Base-by-base conservation (phyloP, 2,888 invertebrate species). In the Mesorhabditis belari region DNA sequence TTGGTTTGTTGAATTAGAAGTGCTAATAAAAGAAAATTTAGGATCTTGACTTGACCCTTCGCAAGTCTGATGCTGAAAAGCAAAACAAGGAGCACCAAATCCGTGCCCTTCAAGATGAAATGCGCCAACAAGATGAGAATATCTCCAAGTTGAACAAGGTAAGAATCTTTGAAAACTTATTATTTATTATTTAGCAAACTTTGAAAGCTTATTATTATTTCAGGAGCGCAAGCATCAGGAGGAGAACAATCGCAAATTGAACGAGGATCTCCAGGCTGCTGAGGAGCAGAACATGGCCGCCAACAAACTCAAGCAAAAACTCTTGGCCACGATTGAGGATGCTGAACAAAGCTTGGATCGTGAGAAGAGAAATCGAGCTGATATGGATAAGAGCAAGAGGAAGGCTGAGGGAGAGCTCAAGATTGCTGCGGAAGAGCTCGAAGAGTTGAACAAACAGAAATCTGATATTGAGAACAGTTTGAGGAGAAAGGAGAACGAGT, bases 51-150 rank as follows among this genome's bases (percentile, higher is more conserved):
- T 62, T 71, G 19, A 66, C 69, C 19, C 62, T 71, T 49, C 61
- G 66, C 60, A 71, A 80, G 69, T 67, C 69, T 27, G 81, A 81
- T 57, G 74, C 77, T 12, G 81, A 80, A 65, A 77, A 77, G 67
- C 74, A 73, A 56, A 70, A 74, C 58, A 79, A 74, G 60, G 79
- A 79, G 57, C 71, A 76, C 64, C 73, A 73, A 58, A 77, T 80
- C 63, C 73, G 77, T 25, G 71, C 75, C 54, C 69, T 80, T 49
- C 73, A 76, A 58, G 96, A 98, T 82, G 96, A 98, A 86, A 96
- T 96, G 87, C 92, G 95, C 83, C 93, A 93, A 86, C 96, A 96
- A 85, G 98, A 98, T 82, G 96, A 98, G 84, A 92, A 92, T 62
- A 77, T 80, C 65, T 67, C 76, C 57, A 74, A 74, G 63, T 64